Evolutionary conservation across 1,140 invertebrate species (phyloP), one percentile per base, ranked within the genome.

Genomic region (Semibalanus balanoides): DNA sequence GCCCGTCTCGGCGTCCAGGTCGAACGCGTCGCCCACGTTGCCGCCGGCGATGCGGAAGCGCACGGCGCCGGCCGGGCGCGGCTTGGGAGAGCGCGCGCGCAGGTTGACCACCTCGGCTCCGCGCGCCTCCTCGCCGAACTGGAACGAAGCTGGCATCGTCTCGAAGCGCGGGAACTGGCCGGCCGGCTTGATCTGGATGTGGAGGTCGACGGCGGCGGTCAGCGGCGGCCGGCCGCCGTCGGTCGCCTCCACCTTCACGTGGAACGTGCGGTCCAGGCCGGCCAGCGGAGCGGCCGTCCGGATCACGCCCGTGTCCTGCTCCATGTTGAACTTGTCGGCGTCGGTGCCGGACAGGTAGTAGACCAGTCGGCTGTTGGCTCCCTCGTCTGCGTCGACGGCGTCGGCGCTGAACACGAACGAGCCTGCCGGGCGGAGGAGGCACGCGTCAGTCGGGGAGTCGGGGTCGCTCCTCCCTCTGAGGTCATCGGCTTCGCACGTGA

Each of bases 31-130:
- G 0, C 91, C 92, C 22, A 95, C 87, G 82, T 97, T 96, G 7
- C 96, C 96, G 17, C 95, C 95, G 28, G 93, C 95, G 79, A 98
- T 93, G 28, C 89, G 89, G 82, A 92, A 98, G 73, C 88, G 86
- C 29, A 95, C 85, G 30, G 72, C 78, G 30, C 89, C 90, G 19
- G 85, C 84, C 7, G 88, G 83, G 0, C 89, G 90, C 75, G 87
- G 87, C 81, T 93, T 93, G 0, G 92, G 90, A 0, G 84, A 83
- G 0, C 79, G 79, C 0, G 85, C 85, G 9, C 77, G 78, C 27
- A 85, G 80, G 27, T 81, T 85, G 0, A 84, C 84, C 11, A 87
- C 79, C 0, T 81, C 35, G 0, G 80, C 77, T 71, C 82, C 82
- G 31, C 81, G 86, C 0, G 90, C 88, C 83, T 93, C 91, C 85